Evolutionary conservation across 2,797 vertebrate species (phyloP).

Genomic region (Urocyon cinereoargenteus): DNA sequence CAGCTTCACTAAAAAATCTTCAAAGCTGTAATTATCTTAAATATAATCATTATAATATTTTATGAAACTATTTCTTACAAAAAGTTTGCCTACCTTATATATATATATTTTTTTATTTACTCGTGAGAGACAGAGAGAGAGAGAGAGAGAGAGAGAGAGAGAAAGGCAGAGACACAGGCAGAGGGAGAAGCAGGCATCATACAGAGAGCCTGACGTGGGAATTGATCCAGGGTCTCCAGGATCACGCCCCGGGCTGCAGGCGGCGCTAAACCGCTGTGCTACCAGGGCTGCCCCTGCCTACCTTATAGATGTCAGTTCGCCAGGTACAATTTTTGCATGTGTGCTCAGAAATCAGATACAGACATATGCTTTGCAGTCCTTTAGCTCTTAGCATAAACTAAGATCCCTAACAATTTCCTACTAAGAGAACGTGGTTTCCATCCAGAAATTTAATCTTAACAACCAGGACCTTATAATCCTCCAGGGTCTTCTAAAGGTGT

Average conservation of each 20-base stretch:
- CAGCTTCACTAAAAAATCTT: background rate
- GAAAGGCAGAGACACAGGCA: no score
- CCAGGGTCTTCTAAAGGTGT: background rate
- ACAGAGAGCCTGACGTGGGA: no score
- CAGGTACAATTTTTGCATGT: background rate
- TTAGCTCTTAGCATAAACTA: background rate
- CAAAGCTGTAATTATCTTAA: conserved; percentile 22
- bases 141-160: no score
- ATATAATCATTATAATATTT: background rate
- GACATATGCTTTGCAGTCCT: background rate
- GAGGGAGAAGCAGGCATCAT: no score
- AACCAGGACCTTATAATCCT: background rate
- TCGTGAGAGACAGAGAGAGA: no score
- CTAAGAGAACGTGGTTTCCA: background rate
- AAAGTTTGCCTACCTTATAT: background rate
- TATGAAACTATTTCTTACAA: background rate
- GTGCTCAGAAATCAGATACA: background rate
- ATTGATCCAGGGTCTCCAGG: no score
- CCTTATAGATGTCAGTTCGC: background rate
- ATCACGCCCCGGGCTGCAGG: no score
- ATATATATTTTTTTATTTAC: no score
- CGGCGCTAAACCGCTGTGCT: no score
- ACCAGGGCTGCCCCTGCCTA: background rate
- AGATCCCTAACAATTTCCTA: background rate
- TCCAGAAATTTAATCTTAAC: background rate